Conservation (phyloP, 2,888 invertebrate species). For the Cryptophagus acutangulus region DNA sequence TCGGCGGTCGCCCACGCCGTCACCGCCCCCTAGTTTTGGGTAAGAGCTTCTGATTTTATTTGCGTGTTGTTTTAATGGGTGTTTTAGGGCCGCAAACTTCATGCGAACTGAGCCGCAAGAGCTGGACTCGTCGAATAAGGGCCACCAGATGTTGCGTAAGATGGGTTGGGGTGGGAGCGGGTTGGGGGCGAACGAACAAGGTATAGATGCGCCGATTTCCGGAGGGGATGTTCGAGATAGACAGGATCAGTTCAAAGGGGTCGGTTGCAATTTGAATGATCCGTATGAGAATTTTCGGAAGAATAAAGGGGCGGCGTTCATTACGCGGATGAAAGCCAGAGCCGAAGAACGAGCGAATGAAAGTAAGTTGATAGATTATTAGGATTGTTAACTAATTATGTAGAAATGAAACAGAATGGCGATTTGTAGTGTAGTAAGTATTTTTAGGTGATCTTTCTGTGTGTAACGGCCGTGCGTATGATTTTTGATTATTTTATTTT, state of each 20-base stretch:
- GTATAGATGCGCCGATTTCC: constrained; percentile 90
- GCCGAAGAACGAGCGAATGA: constrained; percentile 67
- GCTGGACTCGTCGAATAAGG: constrained; percentile 87
- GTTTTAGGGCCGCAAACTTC: constrained; percentile 29
- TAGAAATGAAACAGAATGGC: background rate
- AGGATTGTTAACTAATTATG: background rate
- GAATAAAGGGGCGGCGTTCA: constrained; percentile 91
- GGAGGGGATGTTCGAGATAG: constrained; percentile 87
- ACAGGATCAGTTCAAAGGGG: constrained; percentile 90
- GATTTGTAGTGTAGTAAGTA: too few species aligned
- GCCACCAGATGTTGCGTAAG: constrained; percentile 93
- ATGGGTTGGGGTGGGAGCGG: constrained; percentile 99
- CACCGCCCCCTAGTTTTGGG: constrained; percentile 46
- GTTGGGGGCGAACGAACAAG: constrained; percentile 90
- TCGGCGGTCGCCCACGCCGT: constrained; percentile 43
- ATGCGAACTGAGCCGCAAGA: constrained; percentile 49
- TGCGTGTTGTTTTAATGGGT: constrained; percentile 7
- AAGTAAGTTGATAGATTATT: constrained; percentile 36
- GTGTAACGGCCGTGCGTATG: too few species aligned
- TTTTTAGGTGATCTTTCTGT: too few species aligned
- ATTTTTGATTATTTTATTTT: too few species aligned
- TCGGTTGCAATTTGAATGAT: constrained; percentile 89
- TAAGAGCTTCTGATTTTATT: constrained; percentile 20
- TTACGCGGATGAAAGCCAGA: constrained; percentile 87
- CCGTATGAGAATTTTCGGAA: constrained; percentile 97